Conservation (phyloP, 2,888 invertebrate species). For the Xanthostigma xanthostigma region DNA sequence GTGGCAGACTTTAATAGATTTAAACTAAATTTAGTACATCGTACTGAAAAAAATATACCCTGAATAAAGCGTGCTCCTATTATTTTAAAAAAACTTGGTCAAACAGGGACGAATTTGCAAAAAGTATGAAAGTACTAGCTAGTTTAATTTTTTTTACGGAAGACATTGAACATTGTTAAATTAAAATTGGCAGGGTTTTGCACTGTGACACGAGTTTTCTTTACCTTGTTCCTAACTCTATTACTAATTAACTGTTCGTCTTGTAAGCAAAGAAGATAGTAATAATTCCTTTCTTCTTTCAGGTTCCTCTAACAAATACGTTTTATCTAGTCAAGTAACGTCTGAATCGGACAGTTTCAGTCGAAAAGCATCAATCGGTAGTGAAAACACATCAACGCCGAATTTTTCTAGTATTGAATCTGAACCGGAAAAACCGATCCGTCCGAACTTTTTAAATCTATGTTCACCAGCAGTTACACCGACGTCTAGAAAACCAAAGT, state of each 20-base stretch:
- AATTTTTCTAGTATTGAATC: slow-evolving; percentile 10
- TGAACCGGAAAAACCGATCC: slow-evolving; percentile 28
- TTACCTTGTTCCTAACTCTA: slow-evolving; percentile 5
- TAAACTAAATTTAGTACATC: too few relatives aligned
- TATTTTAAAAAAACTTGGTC: too few relatives aligned
- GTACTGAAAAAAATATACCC: too few relatives aligned
- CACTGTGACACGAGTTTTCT: not conserved
- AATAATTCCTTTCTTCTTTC: not conserved
- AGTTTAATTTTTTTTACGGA: too few relatives aligned
- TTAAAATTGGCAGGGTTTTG: too few relatives aligned
- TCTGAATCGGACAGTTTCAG: slow-evolving; percentile 13
- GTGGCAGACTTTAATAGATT: too few relatives aligned
- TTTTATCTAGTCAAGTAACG: slow-evolving; percentile 13
- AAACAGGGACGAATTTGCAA: too few relatives aligned
- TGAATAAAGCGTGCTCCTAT: too few relatives aligned
- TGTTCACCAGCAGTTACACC: slow-evolving; percentile 44
- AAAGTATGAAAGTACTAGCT: too few relatives aligned
- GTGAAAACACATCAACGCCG: not conserved
- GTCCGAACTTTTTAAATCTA: slow-evolving; percentile 48
- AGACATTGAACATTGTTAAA: too few relatives aligned
- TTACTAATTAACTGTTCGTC: too few relatives aligned
- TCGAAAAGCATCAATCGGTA: slow-evolving; percentile 1
- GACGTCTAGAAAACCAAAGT: slow-evolving; percentile 48
- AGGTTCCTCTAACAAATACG: slow-evolving; percentile 8
- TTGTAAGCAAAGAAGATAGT: too few relatives aligned